Conservation (phyloP, 2,113 vertebrate genomes). For the Clarias macrocephalus region DNA sequence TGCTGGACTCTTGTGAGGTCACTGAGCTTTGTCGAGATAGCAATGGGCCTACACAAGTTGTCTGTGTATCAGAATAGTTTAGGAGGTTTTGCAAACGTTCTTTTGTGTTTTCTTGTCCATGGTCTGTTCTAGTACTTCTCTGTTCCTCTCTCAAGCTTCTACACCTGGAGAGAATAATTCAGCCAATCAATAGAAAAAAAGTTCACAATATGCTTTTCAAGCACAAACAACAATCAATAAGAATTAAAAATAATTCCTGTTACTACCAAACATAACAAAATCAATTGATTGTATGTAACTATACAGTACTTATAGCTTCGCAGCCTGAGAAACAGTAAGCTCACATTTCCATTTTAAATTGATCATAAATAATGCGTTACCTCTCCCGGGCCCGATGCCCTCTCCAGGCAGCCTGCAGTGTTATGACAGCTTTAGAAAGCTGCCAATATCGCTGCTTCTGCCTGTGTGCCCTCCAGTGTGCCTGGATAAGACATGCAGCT, state of each 20-base stretch:
- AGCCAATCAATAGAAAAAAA: not conserved
- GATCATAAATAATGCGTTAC: constrained; percentile 64
- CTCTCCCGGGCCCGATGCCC: constrained; percentile 80
- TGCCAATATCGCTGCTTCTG: constrained; percentile 66
- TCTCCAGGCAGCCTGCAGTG: constrained; percentile 79
- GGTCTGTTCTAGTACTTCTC: not conserved
- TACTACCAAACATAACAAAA: not conserved
- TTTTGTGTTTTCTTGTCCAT: not conserved
- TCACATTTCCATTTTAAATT: not conserved
- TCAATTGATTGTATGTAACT: not conserved
- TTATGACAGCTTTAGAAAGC: constrained; percentile 67
- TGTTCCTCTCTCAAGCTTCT: constrained; percentile 13
- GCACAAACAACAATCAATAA: not conserved
- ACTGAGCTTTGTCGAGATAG: not conserved
- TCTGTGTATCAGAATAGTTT: not conserved
- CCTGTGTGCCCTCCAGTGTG: constrained; percentile 80
- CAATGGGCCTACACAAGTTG: not conserved
- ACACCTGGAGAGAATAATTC: constrained; percentile 22
- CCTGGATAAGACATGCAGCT: constrained; percentile 82
- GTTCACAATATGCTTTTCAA: not conserved
- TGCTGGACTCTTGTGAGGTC: constrained; percentile 1
- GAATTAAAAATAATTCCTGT: not conserved
- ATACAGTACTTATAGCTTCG: not conserved
- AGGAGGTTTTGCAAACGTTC: not conserved
- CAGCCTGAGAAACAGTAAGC: not conserved